A percentile compares a stretch with the other conserved stretches of the same genome.
These are phyloP conservation scores for Ceratina calcarata DNA, from an alignment of 1,140 invertebrate genomes.

Conservation along the genomic window DNA sequence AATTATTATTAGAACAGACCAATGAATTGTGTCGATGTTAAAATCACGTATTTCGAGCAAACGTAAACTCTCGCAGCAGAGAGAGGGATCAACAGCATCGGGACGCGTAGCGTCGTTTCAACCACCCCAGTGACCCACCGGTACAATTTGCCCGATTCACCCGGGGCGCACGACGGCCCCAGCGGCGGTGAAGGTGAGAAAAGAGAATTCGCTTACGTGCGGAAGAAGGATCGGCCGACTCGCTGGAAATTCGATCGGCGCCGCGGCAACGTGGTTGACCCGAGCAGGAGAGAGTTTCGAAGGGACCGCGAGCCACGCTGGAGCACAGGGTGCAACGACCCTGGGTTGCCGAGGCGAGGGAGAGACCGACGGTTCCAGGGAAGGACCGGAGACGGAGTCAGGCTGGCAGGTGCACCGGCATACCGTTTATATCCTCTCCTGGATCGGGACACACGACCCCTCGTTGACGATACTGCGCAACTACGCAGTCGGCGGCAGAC, in stretches of 20 bases:
- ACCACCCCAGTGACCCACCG: not conserved
- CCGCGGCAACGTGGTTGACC: not conserved
- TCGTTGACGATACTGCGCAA: conserved; percentile 10
- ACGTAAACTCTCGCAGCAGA: too few relatives aligned
- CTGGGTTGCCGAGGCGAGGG: not conserved
- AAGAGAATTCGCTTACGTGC: conserved; percentile 2
- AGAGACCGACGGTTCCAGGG: not conserved
- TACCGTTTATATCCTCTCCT: conserved; percentile 26
- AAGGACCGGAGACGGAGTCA: conserved; percentile 9
- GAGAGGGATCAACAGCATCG: too few relatives aligned
- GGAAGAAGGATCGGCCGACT: not conserved
- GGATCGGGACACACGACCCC: not conserved
- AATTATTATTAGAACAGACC: too few relatives aligned
- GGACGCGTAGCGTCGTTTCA: not conserved
- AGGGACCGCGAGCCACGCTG: conserved; percentile 11
- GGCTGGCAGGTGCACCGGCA: conserved; percentile 15
- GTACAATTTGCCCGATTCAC: not conserved
- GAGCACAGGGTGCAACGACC: conserved; percentile 30
- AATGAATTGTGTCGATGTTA: too few relatives aligned
- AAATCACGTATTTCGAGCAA: too few relatives aligned
- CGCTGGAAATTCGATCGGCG: conserved; percentile 11
- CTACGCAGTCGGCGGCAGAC: conserved; percentile 63
- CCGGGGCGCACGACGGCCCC: not conserved
- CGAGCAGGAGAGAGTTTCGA: not conserved
- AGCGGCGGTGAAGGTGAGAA: not conserved